These are phyloP conservation scores for Heteronetta atricapilla DNA, from an alignment of 2,113 vertebrate species.

Conservation along the genomic window DNA sequence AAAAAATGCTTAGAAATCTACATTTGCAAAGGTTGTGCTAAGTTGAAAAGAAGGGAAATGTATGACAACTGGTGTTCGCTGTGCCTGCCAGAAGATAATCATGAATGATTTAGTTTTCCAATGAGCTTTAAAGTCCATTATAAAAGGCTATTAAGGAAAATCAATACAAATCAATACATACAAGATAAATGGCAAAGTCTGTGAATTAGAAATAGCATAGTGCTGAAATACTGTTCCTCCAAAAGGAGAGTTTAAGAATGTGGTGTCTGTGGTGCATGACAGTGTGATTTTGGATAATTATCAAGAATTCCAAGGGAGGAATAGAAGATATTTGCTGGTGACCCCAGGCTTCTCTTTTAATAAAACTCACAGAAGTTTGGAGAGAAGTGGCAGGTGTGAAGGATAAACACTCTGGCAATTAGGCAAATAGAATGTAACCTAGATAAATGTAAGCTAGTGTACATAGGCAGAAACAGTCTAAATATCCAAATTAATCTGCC, in stretches of 20 bases:
- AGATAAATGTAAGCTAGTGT: not conserved
- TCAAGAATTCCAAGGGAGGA: not conserved
- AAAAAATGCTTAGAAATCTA: not conserved
- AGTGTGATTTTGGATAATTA: not conserved
- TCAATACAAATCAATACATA: conserved; percentile 46
- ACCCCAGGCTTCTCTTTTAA: not conserved
- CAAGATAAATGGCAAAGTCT: not conserved
- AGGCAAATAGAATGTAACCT: not conserved
- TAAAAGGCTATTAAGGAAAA: conserved; percentile 30
- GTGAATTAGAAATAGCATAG: not conserved
- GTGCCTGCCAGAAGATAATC: not conserved
- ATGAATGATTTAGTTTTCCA: conserved; percentile 34
- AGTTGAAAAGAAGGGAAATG: not conserved
- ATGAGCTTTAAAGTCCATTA: not conserved
- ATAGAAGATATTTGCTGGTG: not conserved
- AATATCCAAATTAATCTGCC: not conserved
- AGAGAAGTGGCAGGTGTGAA: not conserved
- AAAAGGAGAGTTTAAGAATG: not conserved
- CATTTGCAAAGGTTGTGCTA: not conserved
- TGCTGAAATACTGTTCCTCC: not conserved
- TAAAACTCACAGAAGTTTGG: not conserved
- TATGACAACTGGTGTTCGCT: not conserved
- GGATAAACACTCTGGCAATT: not conserved
- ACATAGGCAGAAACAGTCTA: not conserved
- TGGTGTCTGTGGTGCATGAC: not conserved